These are phyloP conservation scores for Globicephala melas DNA, from an alignment of 2,113 vertebrate species.

Conservation along the genomic window DNA sequence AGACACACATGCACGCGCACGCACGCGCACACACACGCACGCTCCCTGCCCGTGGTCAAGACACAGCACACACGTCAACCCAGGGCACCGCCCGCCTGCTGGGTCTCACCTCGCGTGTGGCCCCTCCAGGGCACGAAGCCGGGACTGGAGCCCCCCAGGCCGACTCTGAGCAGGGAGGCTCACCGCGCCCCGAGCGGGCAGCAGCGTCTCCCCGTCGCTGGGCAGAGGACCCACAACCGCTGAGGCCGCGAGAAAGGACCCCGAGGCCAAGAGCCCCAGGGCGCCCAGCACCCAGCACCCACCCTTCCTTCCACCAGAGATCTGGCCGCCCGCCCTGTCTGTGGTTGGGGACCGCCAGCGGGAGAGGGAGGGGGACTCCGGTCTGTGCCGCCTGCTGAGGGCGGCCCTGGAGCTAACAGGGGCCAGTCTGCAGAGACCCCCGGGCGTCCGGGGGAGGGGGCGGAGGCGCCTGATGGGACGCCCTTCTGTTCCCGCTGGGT, in stretches of 20 bases:
- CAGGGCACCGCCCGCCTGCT: rapidly evolving
- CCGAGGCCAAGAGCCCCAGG: rapidly evolving
- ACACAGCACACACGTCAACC: not conserved
- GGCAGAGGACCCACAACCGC: not conserved
- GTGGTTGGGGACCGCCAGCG: not conserved
- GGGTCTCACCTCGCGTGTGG: rapidly evolving
- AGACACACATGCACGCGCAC: not conserved
- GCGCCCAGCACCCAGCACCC: no score
- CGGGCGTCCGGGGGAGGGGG: not conserved
- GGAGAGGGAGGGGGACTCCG: not conserved
- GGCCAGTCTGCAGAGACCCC: not conserved
- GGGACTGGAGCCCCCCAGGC: not conserved
- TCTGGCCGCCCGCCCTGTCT: not conserved
- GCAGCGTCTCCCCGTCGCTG: not conserved
- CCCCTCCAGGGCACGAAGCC: not conserved
- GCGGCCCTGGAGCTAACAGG: not conserved
- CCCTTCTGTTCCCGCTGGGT: not conserved
- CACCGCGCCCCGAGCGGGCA: rapidly evolving
- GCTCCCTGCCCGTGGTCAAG: not conserved
- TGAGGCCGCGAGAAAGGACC: not conserved
- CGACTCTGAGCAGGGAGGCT: not conserved
- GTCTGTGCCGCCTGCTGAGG: not conserved
- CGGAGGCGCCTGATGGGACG: not conserved
- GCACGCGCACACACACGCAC: rapidly evolving
- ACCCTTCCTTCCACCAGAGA: not conserved